Base-by-base conservation (phyloP, 2,888 invertebrate species). In the Lithophane semibrunnea region DNA sequence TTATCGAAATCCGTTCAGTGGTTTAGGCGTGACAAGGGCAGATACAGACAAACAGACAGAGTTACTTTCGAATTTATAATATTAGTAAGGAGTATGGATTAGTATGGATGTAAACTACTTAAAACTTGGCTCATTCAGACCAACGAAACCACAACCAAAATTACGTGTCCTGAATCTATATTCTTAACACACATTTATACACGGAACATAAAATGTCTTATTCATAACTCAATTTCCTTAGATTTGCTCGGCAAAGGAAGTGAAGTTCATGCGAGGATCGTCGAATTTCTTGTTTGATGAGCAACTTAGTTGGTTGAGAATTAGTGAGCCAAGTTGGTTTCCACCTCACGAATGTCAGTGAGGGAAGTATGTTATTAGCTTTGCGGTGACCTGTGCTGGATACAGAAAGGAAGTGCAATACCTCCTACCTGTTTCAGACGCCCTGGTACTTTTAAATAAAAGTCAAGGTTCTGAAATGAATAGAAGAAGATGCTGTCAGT, bases 221-320 rank as follows among this genome's bases (percentile, higher is more conserved):
- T 87, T 87, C 88, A 88, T 88, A 88, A 85, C 74, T 70, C 83
- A 87, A 87, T 87, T 87, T 85, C 83, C 79, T 77, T 74, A 88
- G 79, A 87, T 88, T 85, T 85, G 69, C 79, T 83, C 66, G 44
- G 83, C 79, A 87, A 85, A 85, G 80, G 87, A 78, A 87, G 77
- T 65, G 66, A 67, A 65, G 49, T 61, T 77, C 79, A 73, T 75
- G 79, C 54, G 85, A 68, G 75, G 58, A 75, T 80, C 79, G 65
- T 74, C 65, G 84, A 84, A 81, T 88, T 83, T 79, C 84, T 84
- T 88, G 84, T 86, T 86, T 86, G 88, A 84, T 84, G 77, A 75
- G 75, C 86, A 86, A 88, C 80, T 88, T 77, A 77, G 77, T 78
- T 86, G 54, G 64, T 65, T 73, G 66, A 79, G 71, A 80, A 86